Percentiles rank a stretch among this genome's conserved stretches.
Evolutionary conservation across 2,113 vertebrate genomes (phyloP).

Genomic region (Elachura formosa): DNA sequence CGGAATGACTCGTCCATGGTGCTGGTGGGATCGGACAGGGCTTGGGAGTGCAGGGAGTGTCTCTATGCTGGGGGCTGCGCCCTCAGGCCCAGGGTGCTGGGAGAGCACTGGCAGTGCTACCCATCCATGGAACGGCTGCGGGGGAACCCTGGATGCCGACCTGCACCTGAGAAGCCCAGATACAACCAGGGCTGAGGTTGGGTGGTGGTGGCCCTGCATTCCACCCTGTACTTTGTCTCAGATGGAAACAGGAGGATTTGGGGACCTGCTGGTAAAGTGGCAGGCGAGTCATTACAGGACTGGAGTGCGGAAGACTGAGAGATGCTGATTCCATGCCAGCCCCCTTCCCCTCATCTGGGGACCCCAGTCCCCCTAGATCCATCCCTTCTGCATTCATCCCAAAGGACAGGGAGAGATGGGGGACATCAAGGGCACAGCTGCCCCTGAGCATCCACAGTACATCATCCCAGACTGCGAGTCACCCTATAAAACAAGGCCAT

Average conservation of each 20-base stretch:
- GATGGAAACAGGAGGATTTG: not conserved
- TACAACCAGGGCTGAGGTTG: not conserved
- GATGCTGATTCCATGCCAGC: fast-evolving
- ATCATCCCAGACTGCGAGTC: not conserved
- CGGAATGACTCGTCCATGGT: conserved; percentile 90
- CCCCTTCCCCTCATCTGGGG: not conserved
- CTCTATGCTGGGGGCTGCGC: not conserved
- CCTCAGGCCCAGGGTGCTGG: not conserved
- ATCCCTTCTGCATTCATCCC: not conserved
- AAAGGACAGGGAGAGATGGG: not conserved
- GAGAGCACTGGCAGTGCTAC: not conserved
- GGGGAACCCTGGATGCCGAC: not conserved
- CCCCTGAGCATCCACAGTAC: not conserved
- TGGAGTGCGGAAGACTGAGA: not conserved
- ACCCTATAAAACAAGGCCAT: not conserved
- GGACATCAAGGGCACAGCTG: not conserved
- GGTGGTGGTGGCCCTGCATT: fast-evolving
- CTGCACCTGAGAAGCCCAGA: not conserved
- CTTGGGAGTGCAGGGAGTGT: fast-evolving
- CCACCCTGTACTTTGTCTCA: fast-evolving
- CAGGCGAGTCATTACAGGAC: fast-evolving
- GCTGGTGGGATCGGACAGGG: fast-evolving
- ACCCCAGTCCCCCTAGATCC: not conserved
- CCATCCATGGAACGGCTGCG: not conserved
- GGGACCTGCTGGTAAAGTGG: fast-evolving